phyloP scores from a whole-genome alignment of 1,140 invertebrate species.

The Drosophila pandora region DNA sequence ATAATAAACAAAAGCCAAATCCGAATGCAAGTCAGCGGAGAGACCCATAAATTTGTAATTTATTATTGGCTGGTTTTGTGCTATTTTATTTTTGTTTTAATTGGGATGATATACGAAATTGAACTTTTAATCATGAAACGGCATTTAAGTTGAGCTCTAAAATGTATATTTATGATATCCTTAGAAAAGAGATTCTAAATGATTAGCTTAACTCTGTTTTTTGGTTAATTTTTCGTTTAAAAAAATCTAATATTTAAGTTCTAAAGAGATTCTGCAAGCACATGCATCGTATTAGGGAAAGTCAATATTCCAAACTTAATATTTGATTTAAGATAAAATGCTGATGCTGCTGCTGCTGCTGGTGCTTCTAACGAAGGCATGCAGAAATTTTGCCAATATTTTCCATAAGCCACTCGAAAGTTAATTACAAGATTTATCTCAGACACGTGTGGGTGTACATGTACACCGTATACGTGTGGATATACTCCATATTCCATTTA shows the following conservation, averaged over 20 bases:
- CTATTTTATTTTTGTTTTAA: slow-evolving; percentile 3
- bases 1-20: slow-evolving; percentile 59
- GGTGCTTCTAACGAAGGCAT: background rate
- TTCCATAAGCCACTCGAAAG: slow-evolving; percentile 61
- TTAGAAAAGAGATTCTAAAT: background rate
- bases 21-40: slow-evolving; percentile 37
- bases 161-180: background rate
- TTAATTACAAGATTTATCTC: slow-evolving; percentile 65
- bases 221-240: slow-evolving; percentile 6
- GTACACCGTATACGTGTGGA: background rate
- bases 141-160: background rate
- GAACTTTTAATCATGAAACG: too few species aligned
- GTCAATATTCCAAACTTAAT: slow-evolving; percentile 31
- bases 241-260: slow-evolving; percentile 44
- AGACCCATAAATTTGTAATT: slow-evolving; percentile 59
- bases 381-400: slow-evolving; percentile 60
- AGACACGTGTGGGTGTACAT: slow-evolving; percentile 1
- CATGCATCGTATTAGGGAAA: background rate
- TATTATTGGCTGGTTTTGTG: slow-evolving; percentile 17
- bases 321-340: slow-evolving; percentile 48
- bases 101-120: too few species aligned
- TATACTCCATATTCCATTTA: slow-evolving; percentile 9
- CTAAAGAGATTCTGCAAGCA: background rate
- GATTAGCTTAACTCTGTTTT: background rate
- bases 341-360: slow-evolving; percentile 18